Evolutionary conservation across 2,888 invertebrate species (phyloP).

Genomic region (Capitulum mitella): DNA sequence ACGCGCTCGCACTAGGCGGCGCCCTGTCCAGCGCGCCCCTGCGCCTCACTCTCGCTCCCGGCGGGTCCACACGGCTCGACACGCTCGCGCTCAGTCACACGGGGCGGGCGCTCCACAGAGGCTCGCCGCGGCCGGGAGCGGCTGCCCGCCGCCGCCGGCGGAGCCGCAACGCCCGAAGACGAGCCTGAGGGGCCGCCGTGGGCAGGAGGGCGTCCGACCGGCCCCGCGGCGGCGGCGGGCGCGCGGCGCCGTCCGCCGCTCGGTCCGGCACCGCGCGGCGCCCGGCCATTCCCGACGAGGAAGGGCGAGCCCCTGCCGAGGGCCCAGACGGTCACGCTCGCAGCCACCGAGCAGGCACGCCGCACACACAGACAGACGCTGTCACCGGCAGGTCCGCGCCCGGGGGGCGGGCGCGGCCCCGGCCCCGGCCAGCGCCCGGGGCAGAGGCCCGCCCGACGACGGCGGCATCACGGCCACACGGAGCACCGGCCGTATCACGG

Average conservation of each 20-base stretch:
- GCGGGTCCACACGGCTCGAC: neutral
- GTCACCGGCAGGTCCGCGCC: neutral
- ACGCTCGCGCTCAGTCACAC: neutral
- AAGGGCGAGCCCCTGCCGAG: neutral
- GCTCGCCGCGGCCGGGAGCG: neutral
- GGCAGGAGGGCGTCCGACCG: neutral
- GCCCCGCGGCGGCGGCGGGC: neutral
- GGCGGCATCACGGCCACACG: neutral
- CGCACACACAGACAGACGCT: neutral
- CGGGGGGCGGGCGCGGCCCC: neutral
- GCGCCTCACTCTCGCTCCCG: neutral
- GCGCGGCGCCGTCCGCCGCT: slow-evolving; percentile 24
- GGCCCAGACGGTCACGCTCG: neutral
- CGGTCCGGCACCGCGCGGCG: slow-evolving; percentile 14
- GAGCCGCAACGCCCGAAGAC: neutral
- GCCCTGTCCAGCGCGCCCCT: neutral
- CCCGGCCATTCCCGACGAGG: neutral
- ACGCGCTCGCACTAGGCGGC: neutral
- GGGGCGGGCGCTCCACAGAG: neutral
- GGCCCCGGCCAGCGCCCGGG: neutral
- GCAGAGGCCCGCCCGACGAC: neutral
- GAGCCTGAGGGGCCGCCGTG: neutral
- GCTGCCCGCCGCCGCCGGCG: neutral
- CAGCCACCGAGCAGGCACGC: slow-evolving; percentile 4
- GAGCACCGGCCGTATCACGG: neutral